phyloP scores from a whole-genome alignment of 2,888 invertebrate genomes.

The Ophion obscuratus region DNA sequence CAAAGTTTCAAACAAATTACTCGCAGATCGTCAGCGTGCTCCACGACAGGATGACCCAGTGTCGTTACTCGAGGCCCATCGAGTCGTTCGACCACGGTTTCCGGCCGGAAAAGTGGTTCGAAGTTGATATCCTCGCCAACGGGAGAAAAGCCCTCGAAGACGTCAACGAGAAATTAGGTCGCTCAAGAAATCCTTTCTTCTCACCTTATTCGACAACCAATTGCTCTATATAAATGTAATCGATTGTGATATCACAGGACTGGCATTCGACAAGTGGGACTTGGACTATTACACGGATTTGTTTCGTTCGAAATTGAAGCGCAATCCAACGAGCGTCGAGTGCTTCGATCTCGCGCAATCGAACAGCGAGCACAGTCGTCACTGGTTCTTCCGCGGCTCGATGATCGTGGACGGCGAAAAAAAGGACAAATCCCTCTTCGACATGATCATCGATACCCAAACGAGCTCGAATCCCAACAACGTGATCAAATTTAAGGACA shows the following conservation, averaged over 20 bases:
- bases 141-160: constrained; percentile 92
- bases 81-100: constrained; percentile 86
- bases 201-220: neutral
- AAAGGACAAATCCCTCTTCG: constrained; percentile 92
- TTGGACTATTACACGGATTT: constrained; percentile 95
- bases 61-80: constrained; percentile 89
- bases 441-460: constrained; percentile 97
- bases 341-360: constrained; percentile 99
- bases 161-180: constrained; percentile 91
- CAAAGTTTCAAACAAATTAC: constrained; percentile 58
- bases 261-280: constrained; percentile 97
- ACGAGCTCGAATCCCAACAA: constrained; percentile 94
- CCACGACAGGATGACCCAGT: constrained; percentile 97
- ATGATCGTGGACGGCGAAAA: constrained; percentile 93
- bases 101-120: constrained; percentile 89
- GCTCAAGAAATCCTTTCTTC: constrained; percentile 55
- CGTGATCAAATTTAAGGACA: constrained; percentile 98
- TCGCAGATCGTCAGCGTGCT: constrained; percentile 87
- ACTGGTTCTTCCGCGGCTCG: constrained; percentile 98
- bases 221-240: neutral
- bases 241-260: constrained; percentile 85
- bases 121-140: constrained; percentile 92
- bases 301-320: constrained; percentile 91
- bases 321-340: constrained; percentile 98
- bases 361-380: constrained; percentile 98